Base-by-base conservation (phyloP, 2,888 invertebrate species). In the Dioctria rufipes region DNA sequence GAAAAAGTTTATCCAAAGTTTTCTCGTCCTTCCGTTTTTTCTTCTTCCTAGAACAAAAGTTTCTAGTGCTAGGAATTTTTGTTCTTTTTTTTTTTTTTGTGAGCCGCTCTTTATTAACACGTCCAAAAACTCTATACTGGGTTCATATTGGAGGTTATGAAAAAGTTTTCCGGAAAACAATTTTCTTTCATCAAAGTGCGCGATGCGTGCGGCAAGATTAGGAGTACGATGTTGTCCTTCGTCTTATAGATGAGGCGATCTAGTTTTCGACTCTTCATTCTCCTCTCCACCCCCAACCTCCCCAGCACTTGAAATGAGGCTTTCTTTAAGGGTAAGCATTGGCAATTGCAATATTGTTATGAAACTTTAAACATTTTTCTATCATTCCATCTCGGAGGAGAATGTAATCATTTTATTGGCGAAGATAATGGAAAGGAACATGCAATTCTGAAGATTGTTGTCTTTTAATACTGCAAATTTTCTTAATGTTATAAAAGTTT, bases 331-430 rank as follows among this genome's bases (percentile, higher is more conserved):
- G 73, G 73, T 51, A 73, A 73, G 39, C 37, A 73, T 37, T n/a
- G 73, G 54, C 54, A 58, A 73, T 58, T 73, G 73, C 58, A 73
- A 73, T 77, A n/a, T 73, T 73, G 54, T 73, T 73, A 39, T 39
- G 40, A 73, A 58, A 73, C 73, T 73, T 73, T 73, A 73, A 73
- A 73, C 73, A 54, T 73, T 73, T 67, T 73, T 54, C 25, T n/a
- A n/a, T n/a, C n/a, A n/a, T n/a, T n/a, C n/a, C 37, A 65, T 46
- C 43, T 69, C 9, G 8, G 13, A n/a, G n/a, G n/a, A n/a, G n/a
- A n/a, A n/a, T 73, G 58, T 73, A 73, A 73, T 73, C 73, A 51
- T 37, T 73, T 73, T 73, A 73, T 54, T 37, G 73, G 54, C 39
- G 73, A 13, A 46, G 54, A 40, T 54, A 73, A 73, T 58, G 37